Conservation (phyloP, 2,797 vertebrate genomes). For the Vespertilio murinus region DNA sequence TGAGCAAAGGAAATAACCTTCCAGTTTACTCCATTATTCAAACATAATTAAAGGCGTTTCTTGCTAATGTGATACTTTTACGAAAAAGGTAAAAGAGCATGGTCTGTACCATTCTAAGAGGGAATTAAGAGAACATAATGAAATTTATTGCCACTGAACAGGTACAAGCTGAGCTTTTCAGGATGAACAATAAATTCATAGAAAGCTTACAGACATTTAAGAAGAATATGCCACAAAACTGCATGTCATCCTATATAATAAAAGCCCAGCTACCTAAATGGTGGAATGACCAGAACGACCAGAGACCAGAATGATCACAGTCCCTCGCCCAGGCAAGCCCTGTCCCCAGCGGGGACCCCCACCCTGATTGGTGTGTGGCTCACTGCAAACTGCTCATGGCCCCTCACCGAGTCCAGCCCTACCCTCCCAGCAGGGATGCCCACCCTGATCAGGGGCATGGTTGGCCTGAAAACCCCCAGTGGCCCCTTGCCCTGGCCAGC, state of each 20-base stretch:
- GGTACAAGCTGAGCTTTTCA: slow-evolving; percentile 7
- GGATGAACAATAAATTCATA: slow-evolving; percentile 50
- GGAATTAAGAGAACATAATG: slow-evolving; percentile 32
- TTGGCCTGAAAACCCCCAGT: too few relatives aligned
- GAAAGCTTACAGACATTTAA: slow-evolving; percentile 16
- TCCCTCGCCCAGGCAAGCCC: too few relatives aligned
- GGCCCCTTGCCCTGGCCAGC: accelerated
- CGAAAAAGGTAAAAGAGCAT: neutral
- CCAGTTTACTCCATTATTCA: neutral
- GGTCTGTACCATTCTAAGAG: neutral
- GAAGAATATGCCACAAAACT: slow-evolving; percentile 17
- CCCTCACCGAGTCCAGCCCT: too few relatives aligned
- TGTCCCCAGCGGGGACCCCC: too few relatives aligned
- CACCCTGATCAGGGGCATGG: too few relatives aligned
- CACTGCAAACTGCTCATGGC: too few relatives aligned
- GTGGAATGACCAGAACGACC: too few relatives aligned
- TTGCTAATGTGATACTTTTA: neutral
- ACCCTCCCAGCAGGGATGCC: too few relatives aligned
- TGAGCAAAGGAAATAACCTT: neutral
- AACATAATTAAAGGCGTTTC: neutral
- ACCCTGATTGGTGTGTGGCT: accelerated
- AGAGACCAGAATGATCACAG: too few relatives aligned
- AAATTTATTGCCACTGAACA: slow-evolving; percentile 30
- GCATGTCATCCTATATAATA: neutral
- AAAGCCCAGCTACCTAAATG: too few relatives aligned